These are phyloP conservation scores for Sciurus niger DNA, from an alignment of 2,113 vertebrate species.

Conservation along the genomic window DNA sequence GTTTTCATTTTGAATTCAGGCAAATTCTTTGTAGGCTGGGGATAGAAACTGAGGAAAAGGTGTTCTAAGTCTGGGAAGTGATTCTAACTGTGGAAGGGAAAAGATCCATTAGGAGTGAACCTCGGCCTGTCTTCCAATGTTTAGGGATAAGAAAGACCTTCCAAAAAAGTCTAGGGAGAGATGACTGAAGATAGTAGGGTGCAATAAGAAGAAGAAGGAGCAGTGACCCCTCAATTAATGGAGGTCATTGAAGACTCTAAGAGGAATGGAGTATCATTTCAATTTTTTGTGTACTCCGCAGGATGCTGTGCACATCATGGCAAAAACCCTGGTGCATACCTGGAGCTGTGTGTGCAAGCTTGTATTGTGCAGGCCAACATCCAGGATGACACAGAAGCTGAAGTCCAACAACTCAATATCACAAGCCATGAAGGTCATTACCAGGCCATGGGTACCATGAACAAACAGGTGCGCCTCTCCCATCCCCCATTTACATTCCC, in stretches of 20 bases:
- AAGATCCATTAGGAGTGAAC: too few species aligned
- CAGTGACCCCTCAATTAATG: neutral
- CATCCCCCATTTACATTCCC: fast-evolving
- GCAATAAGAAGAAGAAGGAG: too few species aligned
- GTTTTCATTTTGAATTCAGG: conserved; percentile 12
- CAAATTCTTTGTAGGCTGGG: neutral
- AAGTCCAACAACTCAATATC: conserved; percentile 99
- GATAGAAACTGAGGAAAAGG: neutral
- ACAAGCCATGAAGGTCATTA: conserved; percentile 97
- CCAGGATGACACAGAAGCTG: conserved; percentile 97
- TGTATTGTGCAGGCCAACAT: conserved; percentile 97
- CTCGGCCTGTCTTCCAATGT: neutral
- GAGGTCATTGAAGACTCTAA: too few species aligned
- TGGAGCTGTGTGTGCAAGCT: conserved; percentile 96
- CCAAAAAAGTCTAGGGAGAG: too few species aligned
- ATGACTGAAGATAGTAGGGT: neutral
- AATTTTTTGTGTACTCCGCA: neutral
- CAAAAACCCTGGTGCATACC: conserved; percentile 96
- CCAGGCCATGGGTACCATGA: conserved; percentile 98
- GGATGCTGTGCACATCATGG: conserved; percentile 96
- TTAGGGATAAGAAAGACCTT: neutral
- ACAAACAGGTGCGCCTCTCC: conserved; percentile 91
- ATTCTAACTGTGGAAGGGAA: too few species aligned
- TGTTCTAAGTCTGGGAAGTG: neutral
- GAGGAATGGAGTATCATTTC: neutral